Evolutionary conservation across 2,888 invertebrate genomes (phyloP), one percentile per base, ranked within the genome.

Genomic region (Mayetiola destructor): DNA sequence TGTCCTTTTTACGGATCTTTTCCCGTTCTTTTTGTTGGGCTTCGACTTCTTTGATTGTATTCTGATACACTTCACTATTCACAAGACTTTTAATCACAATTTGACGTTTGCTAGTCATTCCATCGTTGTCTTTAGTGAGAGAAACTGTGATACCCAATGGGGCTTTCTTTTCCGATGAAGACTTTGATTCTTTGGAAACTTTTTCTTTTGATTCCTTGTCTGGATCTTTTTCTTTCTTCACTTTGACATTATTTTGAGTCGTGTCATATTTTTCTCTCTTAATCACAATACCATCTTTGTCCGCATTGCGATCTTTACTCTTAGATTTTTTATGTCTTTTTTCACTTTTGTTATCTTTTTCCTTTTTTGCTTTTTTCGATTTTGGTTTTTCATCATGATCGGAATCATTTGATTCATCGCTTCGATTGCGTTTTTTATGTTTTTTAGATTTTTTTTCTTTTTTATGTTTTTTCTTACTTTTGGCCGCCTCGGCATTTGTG

Each of bases 81-180:
- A 83, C 84, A 14, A 84, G 70, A 67, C 81, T 80, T 66, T 82
- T 82, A 60, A 83, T 84, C 63, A 77, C 74, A 63, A 84, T 84
- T 72, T 80, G 83, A 52, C 71, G 71, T 60, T 66, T 66, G 35
- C 63, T 60, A 18, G 12, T 9, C 12, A n/a, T 14, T 36, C 36
- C 29, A 36, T 56, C 29, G 12, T 39, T 40, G n/a, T 56, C 20
- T 20, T 40, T 39, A 5, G 14, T 29, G 10, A 36, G n/a, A 3
- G 29, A 39, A 37, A 39, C 36, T 39, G 16, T 18, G n/a, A 23
- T 40, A 20, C 6, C 6, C 5, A 29, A 16, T 61, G 60, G 9
- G 55, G 30, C 53, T 39, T 16, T 52, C 54, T 54, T 60, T 3
- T 53, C 53, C 56, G 36, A 52, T 52, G 10, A 32, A 14, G 53